phyloP scores from a whole-genome alignment of 2,797 vertebrate genomes.

The Pseudopleuronectes americanus region DNA sequence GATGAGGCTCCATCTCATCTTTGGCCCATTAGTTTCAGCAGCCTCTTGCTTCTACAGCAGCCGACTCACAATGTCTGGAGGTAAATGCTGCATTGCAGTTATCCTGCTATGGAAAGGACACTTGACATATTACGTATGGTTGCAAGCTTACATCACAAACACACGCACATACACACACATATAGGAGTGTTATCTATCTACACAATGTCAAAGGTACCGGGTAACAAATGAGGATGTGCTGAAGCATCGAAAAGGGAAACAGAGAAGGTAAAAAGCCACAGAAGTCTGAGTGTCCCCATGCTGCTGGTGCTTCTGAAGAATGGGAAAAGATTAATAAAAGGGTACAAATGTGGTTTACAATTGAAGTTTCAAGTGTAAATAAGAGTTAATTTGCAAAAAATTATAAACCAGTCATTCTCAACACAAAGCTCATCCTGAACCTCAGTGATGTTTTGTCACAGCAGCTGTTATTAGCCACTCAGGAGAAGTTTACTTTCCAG shows the following conservation, averaged over 20 bases:
- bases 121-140: slow-evolving; percentile 45
- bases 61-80: slow-evolving; percentile 38
- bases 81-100: slow-evolving; percentile 83
- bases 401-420: too few relatives aligned
- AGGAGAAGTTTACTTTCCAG: too few relatives aligned
- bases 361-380: neutral
- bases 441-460: too few relatives aligned
- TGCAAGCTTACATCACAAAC: slow-evolving; percentile 39
- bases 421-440: too few relatives aligned
- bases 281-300: neutral
- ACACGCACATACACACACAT: slow-evolving; percentile 37
- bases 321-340: neutral
- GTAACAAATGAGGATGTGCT: slow-evolving; percentile 38
- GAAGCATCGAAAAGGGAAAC: slow-evolving; percentile 40
- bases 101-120: slow-evolving; percentile 53
- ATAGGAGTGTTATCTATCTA: slow-evolving; percentile 14
- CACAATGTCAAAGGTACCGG: slow-evolving; percentile 36
- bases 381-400: too few relatives aligned
- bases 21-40: slow-evolving; percentile 61
- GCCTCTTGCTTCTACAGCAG: slow-evolving; percentile 49
- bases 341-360: neutral
- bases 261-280: slow-evolving; percentile 23
- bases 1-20: slow-evolving; percentile 54
- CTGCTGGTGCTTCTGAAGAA: neutral
- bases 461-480: too few relatives aligned